Evolutionary conservation across 2,888 invertebrate species (phyloP), one percentile per base, ranked within the genome.

Genomic region (Drosophila mimetica): DNA sequence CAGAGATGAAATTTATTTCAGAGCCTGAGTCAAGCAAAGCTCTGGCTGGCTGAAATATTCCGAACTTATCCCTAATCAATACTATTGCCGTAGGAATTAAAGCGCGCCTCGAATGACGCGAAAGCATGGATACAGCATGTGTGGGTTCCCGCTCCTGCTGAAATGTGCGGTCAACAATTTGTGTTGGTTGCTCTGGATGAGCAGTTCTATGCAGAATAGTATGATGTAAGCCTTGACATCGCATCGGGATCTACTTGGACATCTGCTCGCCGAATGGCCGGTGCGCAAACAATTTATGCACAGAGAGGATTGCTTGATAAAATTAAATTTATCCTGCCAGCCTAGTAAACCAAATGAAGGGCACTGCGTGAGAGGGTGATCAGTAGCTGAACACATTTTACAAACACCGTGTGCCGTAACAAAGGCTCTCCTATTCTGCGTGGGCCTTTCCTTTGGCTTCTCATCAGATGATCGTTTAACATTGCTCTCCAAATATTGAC

Each of bases 281-380:
- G 36, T 14, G 36, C 14, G 36, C 36, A 36, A 36, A 36, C 36
- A 36, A 36, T 36, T 36, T 36, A 36, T 14, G 36, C 36, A 36
- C 34, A 34, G 34, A 34, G n/a, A 3, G 36, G 36, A 36, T 36
- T 36, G 36, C 36, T 36, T 36, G 14, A 36, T 8, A 4, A 14
- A 36, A 36, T 14, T 36, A n/a, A 34, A n/a, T 34, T 34, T 34
- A 34, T 34, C 34, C 30, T 32, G 13, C 11, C 30, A 11, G 30
- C 8, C 30, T 32, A 32, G 30, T 32, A n/a, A 34, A 34, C 34
- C n/a, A 34, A 34, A 34, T 34, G 34, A 34, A 34, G 34, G n/a
- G 13, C 34, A 34, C 7, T 36, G 36, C 14, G 36, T 14, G 14
- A 36, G 14, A 36, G 34, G 2, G 36, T 14, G 36, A 36, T 36